Percentiles rank a stretch among this genome's conserved stretches.
phyloP scores from a whole-genome alignment of 2,113 vertebrate genomes.

The Chamaetylas fuelleborni region DNA sequence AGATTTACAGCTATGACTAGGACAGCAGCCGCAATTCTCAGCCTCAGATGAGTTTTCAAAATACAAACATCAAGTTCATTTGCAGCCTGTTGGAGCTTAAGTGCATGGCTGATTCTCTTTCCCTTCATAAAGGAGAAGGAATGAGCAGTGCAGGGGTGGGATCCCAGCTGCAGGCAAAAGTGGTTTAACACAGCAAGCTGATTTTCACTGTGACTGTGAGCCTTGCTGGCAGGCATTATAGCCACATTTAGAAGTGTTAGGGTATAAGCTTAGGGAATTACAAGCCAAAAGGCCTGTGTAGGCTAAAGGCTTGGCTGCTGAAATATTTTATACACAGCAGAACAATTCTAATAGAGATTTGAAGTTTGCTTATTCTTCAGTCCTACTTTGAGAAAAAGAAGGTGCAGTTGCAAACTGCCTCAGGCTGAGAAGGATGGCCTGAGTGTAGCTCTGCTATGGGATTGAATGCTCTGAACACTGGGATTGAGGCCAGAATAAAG shows the following conservation, averaged over 20 bases:
- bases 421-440: background rate
- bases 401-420: background rate
- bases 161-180: background rate
- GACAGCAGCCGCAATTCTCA: background rate
- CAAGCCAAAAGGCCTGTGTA: background rate
- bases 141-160: background rate
- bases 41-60: background rate
- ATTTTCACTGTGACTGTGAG: background rate
- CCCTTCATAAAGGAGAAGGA: background rate
- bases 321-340: background rate
- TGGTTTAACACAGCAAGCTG: background rate
- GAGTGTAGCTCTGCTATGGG: background rate
- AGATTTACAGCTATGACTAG: background rate
- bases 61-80: background rate
- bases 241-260: background rate
- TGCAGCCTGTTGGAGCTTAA: background rate
- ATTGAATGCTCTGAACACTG: background rate
- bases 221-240: background rate
- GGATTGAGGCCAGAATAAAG: background rate
- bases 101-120: background rate
- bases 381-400: background rate
- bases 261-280: background rate
- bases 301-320: background rate
- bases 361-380: background rate
- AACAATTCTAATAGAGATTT: background rate